A percentile compares a stretch with the other conserved stretches of the same genome.
Conservation (phyloP, 1,140 invertebrate species). For the Nasonia longicornis region DNA sequence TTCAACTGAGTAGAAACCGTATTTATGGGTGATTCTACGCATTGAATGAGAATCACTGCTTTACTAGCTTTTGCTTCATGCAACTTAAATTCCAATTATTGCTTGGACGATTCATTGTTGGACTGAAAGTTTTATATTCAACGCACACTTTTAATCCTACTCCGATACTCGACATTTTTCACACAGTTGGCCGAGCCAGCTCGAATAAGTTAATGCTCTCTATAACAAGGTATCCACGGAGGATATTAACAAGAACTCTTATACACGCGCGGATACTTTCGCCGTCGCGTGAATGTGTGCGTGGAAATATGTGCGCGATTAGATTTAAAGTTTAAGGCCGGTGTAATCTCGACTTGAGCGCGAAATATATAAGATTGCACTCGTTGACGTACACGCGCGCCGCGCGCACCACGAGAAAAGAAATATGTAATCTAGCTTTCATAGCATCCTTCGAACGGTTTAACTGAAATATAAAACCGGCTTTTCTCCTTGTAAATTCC, state of each 20-base stretch:
- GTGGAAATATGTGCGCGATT: conserved; percentile 13
- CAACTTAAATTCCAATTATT: too few relatives aligned
- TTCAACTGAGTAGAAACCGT: too few relatives aligned
- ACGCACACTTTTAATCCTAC: too few relatives aligned
- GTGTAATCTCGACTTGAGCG: conserved; percentile 8
- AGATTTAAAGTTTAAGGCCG: conserved; percentile 30
- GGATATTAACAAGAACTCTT: not conserved
- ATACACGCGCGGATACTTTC: not conserved
- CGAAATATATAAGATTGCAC: conserved; percentile 15
- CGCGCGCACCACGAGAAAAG: not conserved
- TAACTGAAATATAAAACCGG: conserved; percentile 3
- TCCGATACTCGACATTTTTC: too few relatives aligned
- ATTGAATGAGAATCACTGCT: too few relatives aligned
- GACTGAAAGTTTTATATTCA: too few relatives aligned
- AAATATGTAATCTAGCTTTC: conserved; percentile 10
- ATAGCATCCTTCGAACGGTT: conserved; percentile 10
- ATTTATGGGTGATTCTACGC: too few relatives aligned
- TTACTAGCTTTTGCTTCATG: too few relatives aligned
- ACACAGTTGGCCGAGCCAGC: too few relatives aligned
- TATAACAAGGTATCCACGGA: not conserved
- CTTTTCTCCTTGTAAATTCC: not conserved
- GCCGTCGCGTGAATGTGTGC: not conserved
- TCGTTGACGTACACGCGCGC: not conserved
- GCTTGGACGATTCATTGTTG: too few relatives aligned
- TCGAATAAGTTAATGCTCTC: too few relatives aligned